Evolutionary conservation across 1,140 invertebrate species (phyloP), one percentile per base, ranked within the genome.

Genomic region (Hyposmocoma kahamanoa): DNA sequence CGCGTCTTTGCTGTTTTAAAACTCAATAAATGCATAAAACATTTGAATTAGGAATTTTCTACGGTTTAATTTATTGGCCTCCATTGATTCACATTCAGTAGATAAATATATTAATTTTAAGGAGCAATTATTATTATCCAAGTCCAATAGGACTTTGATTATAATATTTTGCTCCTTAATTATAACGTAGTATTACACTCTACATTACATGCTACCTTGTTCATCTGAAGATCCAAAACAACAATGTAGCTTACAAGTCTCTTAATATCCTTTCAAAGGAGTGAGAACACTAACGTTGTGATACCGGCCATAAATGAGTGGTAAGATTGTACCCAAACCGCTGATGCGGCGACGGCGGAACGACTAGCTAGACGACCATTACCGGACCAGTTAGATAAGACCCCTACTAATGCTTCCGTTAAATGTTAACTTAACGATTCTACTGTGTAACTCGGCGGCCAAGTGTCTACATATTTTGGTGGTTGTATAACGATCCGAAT

Each of bases 281-380:
- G 32, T 36, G 47, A 53, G 52, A 43, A 47, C 47, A 56, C 36
- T 65, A 59, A 70, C 63, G 62, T 62, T 58, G 69, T 65, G 57
- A 59, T 68, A 66, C 59, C 54, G 47, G 50, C 61, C 56, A 61
- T 69, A 77, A 78, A 76, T 77, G 72, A 72, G 59, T 48, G 56
- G 57, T 66, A 66, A 68, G 66, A 68, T 72, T 56, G 72, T 62
- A 61, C 53, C 60, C 43, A 56, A 78, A 81, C 63, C 67, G 77
- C 77, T 81, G 77, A 81, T 75, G 71, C 56, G 66, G 72, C 71
- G 64, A 72, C 59, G 59, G 65, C 61, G 62, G 59, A 74, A 80
- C 60, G 71, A 76, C 72, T 69, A 64, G 69, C 57, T 67, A 68
- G 67, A 67, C 65, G 51, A 61, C 62, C 67, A 69, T 70, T 64